Evolutionary conservation across 92 coral and sea anemone species (phyloP), one percentile per base, ranked within the genome.

Genomic region (Umimayanthus kanabou): DNA sequence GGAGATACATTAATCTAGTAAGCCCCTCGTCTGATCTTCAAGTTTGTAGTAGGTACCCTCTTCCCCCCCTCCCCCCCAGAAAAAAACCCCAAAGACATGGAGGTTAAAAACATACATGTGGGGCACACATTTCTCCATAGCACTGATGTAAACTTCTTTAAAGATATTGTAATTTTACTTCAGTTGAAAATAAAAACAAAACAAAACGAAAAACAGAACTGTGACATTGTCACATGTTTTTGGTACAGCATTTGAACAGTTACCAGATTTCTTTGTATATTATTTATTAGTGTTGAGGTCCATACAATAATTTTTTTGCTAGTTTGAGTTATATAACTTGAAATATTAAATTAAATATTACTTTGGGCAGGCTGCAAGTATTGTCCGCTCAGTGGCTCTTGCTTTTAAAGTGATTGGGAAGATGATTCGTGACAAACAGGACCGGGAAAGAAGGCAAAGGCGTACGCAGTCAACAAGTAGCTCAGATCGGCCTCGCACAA

Each of bases 351-450:
- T 61, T 6, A 61, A 61, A 20, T 75, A 26, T 75, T 5, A 37
- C 23, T 11, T 66, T 65, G 30, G 69, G 1, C 67, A 97, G 99
- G 99, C 99, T 39, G 96, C 98, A 30, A 97, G 99, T 85, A 93
- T 97, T 77, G 99, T 97, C 28, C 94, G 98, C 14, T 93, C 98
- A 11, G 98, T 97, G 39, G 99, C 99, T 14, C 90, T 97, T 53
- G 94, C 99, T 5, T 97, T 97, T 89, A 97, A 97, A 89, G 93
- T 95, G 1, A 92, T 97, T 72, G 99, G 99, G 42, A 89, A 93
- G 73, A 87, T 97, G 92, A 81, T 93, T 33, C 92, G 99, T 4
- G 99, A 97, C 29, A 95, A 92, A 82, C 79, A 88, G 42, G 97
- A 95, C 80, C 89, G 90, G 39, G 94, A 90, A 78, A 75, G 92